Evolutionary conservation across 2,888 invertebrate genomes (phyloP), one percentile per base, ranked within the genome.

Genomic region (Lepidochrysops patricia): DNA sequence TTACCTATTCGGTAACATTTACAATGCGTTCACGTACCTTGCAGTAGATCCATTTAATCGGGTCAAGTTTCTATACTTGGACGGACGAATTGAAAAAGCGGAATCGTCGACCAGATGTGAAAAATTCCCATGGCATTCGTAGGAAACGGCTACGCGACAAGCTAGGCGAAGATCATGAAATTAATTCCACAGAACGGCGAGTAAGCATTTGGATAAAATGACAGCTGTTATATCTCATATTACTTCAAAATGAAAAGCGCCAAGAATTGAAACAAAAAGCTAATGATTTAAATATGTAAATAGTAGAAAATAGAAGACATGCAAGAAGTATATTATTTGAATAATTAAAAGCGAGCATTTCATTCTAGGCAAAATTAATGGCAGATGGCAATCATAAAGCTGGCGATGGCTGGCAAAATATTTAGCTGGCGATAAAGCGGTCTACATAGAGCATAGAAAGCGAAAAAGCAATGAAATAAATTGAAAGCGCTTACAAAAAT

Each of bases 1-100:
- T 87, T 85, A 84, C 86, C 84, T 86, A 86, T 84, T 85, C 82
- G 80, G 82, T 80, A 83, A 80, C 82, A 80, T 83, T 84, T 79
- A 83, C 79, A 84, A 80, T 76, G 74, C 80, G 74, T 73, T 75
- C 79, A 83, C 81, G 84, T 79, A 81, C 72, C 7, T 7, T 26
- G 26, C 68, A 69, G 68, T 66, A 63, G 63, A 69, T 68, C 58
- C 9, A n/a, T 35, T 27, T 32, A 29, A 27, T 9, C 9, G 12
- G 34, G 26, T 52, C 49, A 7, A 26, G 19, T 58, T 48, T 57
- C 35, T 34, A 57, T 34, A 57, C 25, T 34, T 34, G 7, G 35
- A 34, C 6, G 25, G 25, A 6, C n/a, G 34, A 9, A n/a, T 57
- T 23, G 1, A 34, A 23, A 1, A 32, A 32, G 19, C 29, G 32